Evolutionary conservation across 2,113 vertebrate genomes (phyloP).

Genomic region (Cyprinodon brontotheroides): DNA sequence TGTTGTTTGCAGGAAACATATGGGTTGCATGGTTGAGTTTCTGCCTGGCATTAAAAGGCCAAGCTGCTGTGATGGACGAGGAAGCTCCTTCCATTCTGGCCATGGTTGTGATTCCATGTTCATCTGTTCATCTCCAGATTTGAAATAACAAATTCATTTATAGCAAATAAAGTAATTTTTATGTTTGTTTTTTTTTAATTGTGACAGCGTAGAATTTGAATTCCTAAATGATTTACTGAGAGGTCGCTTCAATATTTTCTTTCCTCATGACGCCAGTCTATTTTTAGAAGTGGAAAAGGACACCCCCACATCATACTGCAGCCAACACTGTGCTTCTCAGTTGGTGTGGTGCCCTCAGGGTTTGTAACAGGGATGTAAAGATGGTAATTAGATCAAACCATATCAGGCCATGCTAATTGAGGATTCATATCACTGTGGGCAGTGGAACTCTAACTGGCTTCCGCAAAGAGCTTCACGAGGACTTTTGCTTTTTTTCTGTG

Average conservation of each 20-base stretch:
- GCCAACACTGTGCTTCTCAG: not conserved
- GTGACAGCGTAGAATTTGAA: not conserved
- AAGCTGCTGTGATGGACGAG: slow-evolving; percentile 38
- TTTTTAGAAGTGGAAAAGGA: not conserved
- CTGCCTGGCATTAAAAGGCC: slow-evolving; percentile 31
- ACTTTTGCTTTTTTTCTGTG: too few species aligned
- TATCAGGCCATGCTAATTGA: too few species aligned
- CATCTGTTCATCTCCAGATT: slow-evolving; percentile 7
- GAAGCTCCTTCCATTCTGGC: slow-evolving; percentile 23
- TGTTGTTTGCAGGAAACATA: slow-evolving; percentile 46
- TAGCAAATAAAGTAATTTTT: not conserved
- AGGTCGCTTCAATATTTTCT: not conserved
- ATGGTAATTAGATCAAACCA: too few species aligned
- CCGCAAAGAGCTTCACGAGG: too few species aligned
- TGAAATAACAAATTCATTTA: not conserved
- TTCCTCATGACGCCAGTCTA: not conserved
- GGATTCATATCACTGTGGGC: too few species aligned
- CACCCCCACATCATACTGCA: not conserved
- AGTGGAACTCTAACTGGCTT: too few species aligned
- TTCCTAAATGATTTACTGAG: not conserved
- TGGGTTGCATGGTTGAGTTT: slow-evolving; percentile 51
- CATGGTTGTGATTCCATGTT: slow-evolving; percentile 26
- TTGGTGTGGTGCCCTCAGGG: not conserved
- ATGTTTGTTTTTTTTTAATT: too few species aligned
- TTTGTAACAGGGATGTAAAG: too few species aligned